Evolutionary conservation across 2,888 invertebrate species (phyloP), one percentile per base, ranked within the genome.

Genomic region (Cantharis rufa): DNA sequence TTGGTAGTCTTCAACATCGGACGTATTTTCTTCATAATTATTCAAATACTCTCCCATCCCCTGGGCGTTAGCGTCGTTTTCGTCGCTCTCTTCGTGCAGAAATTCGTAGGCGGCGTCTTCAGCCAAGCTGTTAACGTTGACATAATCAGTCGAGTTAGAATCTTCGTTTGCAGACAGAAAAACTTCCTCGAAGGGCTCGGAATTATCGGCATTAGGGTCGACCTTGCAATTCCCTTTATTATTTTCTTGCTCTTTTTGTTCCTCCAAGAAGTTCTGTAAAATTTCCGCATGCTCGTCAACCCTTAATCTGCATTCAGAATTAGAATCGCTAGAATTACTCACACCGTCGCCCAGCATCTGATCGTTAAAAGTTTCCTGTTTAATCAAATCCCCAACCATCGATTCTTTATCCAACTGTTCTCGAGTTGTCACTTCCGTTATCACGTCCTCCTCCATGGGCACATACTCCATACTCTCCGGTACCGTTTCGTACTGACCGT

Each of bases 401-500:
- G 9, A 48, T 9, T n/a, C 48, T 48, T 48, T 48, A n/a, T n/a
- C n/a, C 1, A 48, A n/a, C 7, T 48, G 5, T 2, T 48, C 48
- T 48, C n/a, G 48, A n/a, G 7, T n/a, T 7, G 48, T 9, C 7
- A 7, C n/a, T 3, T 32, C 32, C 1, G n/a, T n/a, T 13, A 32
- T 69, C 24, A 66, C 24, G 27, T 82, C 80, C 21, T 76, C 74
- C 21, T 82, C 82, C 75, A 84, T 81, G 4, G 86, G 83, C 63
- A 88, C 79, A 1, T 88, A 72, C 76, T 86, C 84, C 15, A 88
- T 84, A 2, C 87, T 86, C 75, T 87, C 88, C 2, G 87, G 86
- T 61, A 89, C 83, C 3, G 86, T 86, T 81, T 88, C 88, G 28
- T 87, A 82, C 72, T 88, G 85, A 9, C 88, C 88, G 77, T 87